Conservation (phyloP, 2,888 invertebrate species). For the Drosophila leonis region DNA sequence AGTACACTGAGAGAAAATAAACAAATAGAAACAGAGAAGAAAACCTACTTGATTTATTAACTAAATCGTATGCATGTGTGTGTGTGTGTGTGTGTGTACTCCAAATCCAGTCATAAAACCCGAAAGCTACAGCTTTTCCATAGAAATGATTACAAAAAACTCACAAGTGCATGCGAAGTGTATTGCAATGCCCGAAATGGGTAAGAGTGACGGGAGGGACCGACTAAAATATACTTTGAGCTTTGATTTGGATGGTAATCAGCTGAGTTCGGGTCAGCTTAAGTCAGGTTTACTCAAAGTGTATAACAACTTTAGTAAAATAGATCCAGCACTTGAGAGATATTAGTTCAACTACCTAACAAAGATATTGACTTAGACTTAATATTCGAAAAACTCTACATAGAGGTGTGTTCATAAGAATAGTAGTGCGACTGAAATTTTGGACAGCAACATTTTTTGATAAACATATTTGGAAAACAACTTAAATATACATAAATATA, state of each 20-base stretch:
- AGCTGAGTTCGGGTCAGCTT: neutral
- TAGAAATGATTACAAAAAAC: neutral
- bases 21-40: neutral
- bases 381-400: too few relatives aligned
- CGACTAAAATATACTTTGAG: neutral
- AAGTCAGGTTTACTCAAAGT: neutral
- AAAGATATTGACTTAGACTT: too few relatives aligned
- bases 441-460: too few relatives aligned
- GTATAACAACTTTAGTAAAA: neutral
- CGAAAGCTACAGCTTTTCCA: neutral
- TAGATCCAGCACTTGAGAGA: neutral
- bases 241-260: neutral
- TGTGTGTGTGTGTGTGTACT: too few relatives aligned
- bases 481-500: too few relatives aligned
- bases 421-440: too few relatives aligned
- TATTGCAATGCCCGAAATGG: neutral
- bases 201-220: neutral
- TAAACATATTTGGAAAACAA: too few relatives aligned
- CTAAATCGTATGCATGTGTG: neutral
- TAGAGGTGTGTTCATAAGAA: too few relatives aligned
- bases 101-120: too few relatives aligned
- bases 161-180: neutral
- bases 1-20: slow-evolving; percentile 1
- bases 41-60: neutral
- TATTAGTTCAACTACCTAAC: neutral